Evolutionary conservation across 2,888 invertebrate species (phyloP), one percentile per base, ranked within the genome.

Genomic region (Sminthurides aquaticus): DNA sequence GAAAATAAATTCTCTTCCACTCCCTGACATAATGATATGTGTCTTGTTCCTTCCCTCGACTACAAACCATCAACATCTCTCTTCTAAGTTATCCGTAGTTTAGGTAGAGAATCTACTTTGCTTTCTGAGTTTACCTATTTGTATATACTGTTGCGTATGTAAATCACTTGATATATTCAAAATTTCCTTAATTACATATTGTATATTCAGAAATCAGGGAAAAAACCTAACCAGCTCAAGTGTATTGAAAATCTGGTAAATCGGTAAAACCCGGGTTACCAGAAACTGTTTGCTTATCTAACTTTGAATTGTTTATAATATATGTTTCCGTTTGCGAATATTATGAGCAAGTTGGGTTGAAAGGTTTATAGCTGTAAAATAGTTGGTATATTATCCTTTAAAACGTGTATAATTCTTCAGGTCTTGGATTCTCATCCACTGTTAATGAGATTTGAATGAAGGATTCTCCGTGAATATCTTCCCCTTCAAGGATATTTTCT

Each of bases 241-340:
- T 34, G 43, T 15, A 5, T 5, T 34, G 43, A 15, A 5, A 34
- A 34, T 34, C 8, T 34, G 43, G n/a, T n/a, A 34, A 34, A 5
- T 34, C 5, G 8, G 43, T 34, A 34, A 34, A 15, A 15, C 43
- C 43, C 15, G 5, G 5, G 43, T 15, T 34, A 52, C 20, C 43
- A 43, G 43, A 43, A 8, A n/a, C 5, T 52, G 52, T 52, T 52
- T 52, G 52, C 8, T 52, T 52, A 15, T 52, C 5, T 52, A 52
- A 52, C 20, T 8, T 20, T 20, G 11, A 52, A 22, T 18, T 52
- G 52, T 52, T 52, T 52, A 52, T 52, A 20, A 20, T 20, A 52
- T 52, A 5, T 15, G 52, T 52, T 52, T 52, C 52, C 52, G 52
- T 52, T 34, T 22, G 22, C 52, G 20, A 22, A 52, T 52, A 52